phyloP scores from a whole-genome alignment of 2,888 invertebrate species.

The Strigamia transsilvanica region DNA sequence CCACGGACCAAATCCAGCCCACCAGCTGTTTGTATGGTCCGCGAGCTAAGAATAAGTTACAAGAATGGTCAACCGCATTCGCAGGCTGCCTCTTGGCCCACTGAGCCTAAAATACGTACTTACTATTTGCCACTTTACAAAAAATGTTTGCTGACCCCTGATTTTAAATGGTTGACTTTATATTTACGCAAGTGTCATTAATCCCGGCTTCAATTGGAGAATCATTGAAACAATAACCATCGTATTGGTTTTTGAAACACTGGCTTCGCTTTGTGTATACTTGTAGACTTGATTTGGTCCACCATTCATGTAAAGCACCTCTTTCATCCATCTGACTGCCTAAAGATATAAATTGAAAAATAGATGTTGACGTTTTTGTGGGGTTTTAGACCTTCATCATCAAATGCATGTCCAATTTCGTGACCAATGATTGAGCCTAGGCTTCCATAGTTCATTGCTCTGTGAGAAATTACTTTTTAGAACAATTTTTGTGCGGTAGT shows the following conservation, averaged over 20 bases:
- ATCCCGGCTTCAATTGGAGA: not conserved
- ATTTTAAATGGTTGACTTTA: not conserved
- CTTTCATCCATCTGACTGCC: conserved; percentile 48
- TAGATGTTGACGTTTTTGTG: not conserved
- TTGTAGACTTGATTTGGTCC: not conserved
- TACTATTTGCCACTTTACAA: no score
- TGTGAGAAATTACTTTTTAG: conserved; percentile 60
- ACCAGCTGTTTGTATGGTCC: no score
- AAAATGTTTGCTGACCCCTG: no score
- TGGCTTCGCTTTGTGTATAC: not conserved
- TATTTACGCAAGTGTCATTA: conserved; percentile 50
- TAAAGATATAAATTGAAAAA: not conserved
- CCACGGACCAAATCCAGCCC: no score
- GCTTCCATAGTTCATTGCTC: conserved; percentile 84
- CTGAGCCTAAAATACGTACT: no score
- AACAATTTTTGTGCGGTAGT: not conserved
- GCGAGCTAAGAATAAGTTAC: no score
- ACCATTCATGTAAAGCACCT: conserved; percentile 10
- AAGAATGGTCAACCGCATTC: no score
- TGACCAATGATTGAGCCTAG: conserved; percentile 88
- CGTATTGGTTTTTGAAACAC: conserved; percentile 34
- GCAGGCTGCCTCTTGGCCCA: no score
- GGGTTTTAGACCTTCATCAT: conserved; percentile 72
- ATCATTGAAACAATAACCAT: conserved; percentile 5
- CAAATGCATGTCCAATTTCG: conserved; percentile 84